Conservation (phyloP, 2,797 vertebrate genomes). For the Phyllotis vaccarum region DNA sequence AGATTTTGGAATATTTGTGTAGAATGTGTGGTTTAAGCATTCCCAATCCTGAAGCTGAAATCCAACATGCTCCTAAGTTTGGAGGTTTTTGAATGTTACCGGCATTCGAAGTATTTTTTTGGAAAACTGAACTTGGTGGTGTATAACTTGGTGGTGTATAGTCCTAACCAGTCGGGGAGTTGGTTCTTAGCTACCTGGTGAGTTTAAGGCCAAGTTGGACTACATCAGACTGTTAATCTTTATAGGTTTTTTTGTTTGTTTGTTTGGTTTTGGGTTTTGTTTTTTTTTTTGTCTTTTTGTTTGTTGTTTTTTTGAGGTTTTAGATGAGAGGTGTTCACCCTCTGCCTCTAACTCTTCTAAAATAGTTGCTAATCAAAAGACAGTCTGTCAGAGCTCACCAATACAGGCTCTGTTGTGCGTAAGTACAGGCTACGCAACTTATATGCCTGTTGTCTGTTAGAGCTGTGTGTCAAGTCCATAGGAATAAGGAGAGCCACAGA, state of each 20-base stretch:
- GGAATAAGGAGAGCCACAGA: conserved; percentile 15
- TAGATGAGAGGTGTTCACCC: not conserved
- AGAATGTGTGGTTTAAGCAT: not conserved
- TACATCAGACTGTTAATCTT: not conserved
- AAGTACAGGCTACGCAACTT: not conserved
- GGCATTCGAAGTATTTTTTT: not conserved
- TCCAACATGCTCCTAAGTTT: not conserved
- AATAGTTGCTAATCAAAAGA: conserved; percentile 5
- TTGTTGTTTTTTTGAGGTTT: not conserved
- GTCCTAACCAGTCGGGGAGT: not conserved
- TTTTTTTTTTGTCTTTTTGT: too few species aligned
- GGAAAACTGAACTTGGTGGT: not conserved
- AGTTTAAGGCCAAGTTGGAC: not conserved
- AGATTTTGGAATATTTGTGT: not conserved
- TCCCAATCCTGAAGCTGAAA: not conserved
- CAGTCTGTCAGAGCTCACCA: conserved; percentile 8
- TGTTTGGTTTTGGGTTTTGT: not conserved
- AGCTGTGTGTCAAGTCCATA: not conserved
- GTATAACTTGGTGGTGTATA: not conserved
- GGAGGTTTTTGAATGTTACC: not conserved
- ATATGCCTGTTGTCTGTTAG: not conserved
- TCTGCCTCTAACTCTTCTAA: not conserved
- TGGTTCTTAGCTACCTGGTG: not conserved
- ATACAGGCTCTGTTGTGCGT: not conserved
- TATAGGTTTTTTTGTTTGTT: too few species aligned